phyloP scores from a whole-genome alignment of 1,140 invertebrate genomes.

The Drosophila teissieri region DNA sequence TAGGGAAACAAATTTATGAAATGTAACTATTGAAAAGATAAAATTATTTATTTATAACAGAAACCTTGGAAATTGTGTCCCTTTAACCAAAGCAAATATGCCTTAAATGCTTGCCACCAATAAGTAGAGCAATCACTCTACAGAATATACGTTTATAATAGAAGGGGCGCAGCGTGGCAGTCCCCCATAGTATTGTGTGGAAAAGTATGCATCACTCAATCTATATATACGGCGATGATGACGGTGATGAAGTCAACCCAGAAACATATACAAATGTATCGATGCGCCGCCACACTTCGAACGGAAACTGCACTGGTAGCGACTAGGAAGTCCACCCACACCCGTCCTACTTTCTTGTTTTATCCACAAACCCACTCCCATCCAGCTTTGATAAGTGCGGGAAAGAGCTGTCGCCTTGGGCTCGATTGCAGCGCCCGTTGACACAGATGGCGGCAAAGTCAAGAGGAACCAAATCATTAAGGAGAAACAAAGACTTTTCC shows the following conservation, averaged over 20 bases:
- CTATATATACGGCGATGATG: slow-evolving; percentile 26
- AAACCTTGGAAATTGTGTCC: too few species aligned
- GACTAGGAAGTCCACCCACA: slow-evolving; percentile 2
- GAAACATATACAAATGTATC: slow-evolving; percentile 39
- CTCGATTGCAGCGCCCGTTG: slow-evolving; percentile 61
- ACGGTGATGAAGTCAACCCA: slow-evolving; percentile 6
- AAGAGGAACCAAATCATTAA: slow-evolving; percentile 68
- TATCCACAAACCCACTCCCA: slow-evolving; percentile 17
- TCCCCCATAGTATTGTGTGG: slow-evolving; percentile 16
- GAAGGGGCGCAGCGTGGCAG: neutral
- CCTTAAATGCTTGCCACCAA: neutral
- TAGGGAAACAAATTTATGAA: too few species aligned
- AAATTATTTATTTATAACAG: too few species aligned
- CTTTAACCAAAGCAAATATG: neutral
- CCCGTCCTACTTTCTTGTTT: slow-evolving; percentile 22
- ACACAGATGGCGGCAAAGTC: slow-evolving; percentile 70
- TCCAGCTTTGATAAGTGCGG: slow-evolving; percentile 57
- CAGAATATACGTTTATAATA: neutral
- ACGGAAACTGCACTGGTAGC: slow-evolving; percentile 40
- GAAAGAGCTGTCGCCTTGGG: slow-evolving; percentile 67
- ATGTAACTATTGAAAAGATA: too few species aligned
- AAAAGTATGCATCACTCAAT: slow-evolving; percentile 41
- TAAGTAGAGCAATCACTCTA: neutral
- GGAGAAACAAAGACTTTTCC: slow-evolving; percentile 61
- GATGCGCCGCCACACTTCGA: slow-evolving; percentile 13